Percentiles rank a stretch among this genome's conserved stretches.
Conservation (phyloP, 92 coral and sea anemone species). For the Hydrozoanthus gracilis region DNA sequence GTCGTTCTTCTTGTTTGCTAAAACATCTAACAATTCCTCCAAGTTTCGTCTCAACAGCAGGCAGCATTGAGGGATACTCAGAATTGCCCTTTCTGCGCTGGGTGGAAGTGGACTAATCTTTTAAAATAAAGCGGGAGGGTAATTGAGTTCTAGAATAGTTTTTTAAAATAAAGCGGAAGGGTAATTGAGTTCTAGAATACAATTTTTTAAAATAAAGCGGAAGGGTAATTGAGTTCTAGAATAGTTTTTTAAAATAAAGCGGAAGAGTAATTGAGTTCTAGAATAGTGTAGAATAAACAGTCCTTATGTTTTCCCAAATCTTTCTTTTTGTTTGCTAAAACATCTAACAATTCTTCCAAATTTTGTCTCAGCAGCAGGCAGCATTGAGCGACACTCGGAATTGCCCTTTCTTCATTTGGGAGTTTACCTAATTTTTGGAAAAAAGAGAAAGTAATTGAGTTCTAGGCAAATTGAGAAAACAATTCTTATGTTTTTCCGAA, state of each 20-base stretch:
- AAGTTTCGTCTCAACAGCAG: constrained; percentile 13
- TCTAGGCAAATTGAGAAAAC: not conserved
- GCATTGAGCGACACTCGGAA: not conserved
- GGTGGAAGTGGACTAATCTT: constrained; percentile 50
- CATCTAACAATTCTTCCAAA: not conserved
- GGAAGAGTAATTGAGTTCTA: not conserved
- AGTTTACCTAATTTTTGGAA: constrained; percentile 34
- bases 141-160: no score
- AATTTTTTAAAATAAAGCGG: not conserved
- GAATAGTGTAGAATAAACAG: not conserved
- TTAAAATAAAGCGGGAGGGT: not conserved
- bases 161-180: no score
- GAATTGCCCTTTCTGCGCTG: constrained; percentile 60
- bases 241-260: no score
- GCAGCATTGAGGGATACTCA: not conserved
- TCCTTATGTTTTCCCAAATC: not conserved
- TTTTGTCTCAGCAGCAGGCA: constrained; percentile 40
- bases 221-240: not conserved
- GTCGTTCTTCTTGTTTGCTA: not conserved
- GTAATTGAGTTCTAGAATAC: not conserved
- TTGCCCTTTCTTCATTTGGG: constrained; percentile 63
- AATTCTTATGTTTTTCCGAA: not conserved
- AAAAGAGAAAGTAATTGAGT: not conserved
- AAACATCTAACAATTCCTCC: not conserved
- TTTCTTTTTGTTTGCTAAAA: not conserved